These are phyloP conservation scores for Tachyglossus aculeatus DNA, from an alignment of 2,797 vertebrate genomes.

Conservation along the genomic window DNA sequence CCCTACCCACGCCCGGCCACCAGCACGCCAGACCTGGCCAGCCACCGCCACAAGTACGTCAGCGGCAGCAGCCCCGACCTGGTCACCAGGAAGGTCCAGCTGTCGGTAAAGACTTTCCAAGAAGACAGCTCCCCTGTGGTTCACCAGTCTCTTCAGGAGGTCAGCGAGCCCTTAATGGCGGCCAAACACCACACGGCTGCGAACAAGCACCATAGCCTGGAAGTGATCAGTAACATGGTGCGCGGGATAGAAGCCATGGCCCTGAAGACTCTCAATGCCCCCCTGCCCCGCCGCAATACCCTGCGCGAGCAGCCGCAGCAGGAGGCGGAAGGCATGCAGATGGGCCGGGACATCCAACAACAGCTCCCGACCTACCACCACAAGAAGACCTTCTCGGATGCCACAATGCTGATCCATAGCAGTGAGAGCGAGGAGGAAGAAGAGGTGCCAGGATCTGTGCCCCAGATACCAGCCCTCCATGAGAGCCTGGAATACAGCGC, in stretches of 20 bases:
- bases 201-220: constrained; percentile 94
- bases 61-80: constrained; percentile 93
- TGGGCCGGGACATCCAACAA: constrained; percentile 72
- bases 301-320: constrained; percentile 85
- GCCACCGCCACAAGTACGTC: constrained; percentile 89
- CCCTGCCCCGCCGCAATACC: constrained; percentile 86
- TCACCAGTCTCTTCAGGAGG: constrained; percentile 92
- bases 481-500: constrained; percentile 86
- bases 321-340: constrained; percentile 69
- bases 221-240: constrained; percentile 88
- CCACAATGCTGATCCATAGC: constrained; percentile 97
- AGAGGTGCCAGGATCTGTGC: constrained; percentile 78
- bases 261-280: constrained; percentile 84
- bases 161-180: constrained; percentile 87
- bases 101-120: constrained; percentile 95
- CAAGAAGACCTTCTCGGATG: constrained; percentile 92
- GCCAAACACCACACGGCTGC: constrained; percentile 82
- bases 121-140: constrained; percentile 93
- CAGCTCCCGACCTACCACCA: constrained; percentile 83
- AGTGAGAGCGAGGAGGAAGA: constrained; percentile 93
- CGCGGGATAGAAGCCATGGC: constrained; percentile 85
- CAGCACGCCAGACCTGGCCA: constrained; percentile 94
- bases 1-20: constrained; percentile 92
- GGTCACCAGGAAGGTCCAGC: constrained; percentile 94
- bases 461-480: constrained; percentile 82